Conservation (phyloP, 1,140 invertebrate species). For the Drosophila rufa region DNA sequence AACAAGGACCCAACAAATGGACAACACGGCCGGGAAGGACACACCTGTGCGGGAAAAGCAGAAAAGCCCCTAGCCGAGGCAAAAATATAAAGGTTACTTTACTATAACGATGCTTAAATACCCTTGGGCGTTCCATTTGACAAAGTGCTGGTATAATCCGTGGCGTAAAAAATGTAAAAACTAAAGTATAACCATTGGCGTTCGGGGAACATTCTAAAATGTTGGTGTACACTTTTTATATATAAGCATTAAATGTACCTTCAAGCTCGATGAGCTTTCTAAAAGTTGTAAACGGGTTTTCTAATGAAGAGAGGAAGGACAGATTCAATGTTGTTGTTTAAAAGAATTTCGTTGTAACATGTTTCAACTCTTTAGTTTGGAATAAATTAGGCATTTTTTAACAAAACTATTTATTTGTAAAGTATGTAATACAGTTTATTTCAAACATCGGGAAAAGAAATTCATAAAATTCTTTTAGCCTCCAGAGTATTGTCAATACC, state of each 20-base stretch:
- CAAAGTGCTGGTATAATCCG: constrained; percentile 30
- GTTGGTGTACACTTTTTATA: constrained; percentile 11
- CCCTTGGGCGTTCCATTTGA: constrained; percentile 27
- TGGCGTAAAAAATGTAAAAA: constrained; percentile 15
- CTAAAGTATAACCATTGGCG: constrained; percentile 4
- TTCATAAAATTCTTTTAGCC: too few species aligned
- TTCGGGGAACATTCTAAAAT: constrained; percentile 29
- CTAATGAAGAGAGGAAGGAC: background rate
- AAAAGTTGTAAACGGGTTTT: background rate
- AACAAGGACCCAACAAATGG: constrained; percentile 16
- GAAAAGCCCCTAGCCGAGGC: constrained; percentile 1
- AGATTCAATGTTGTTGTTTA: background rate
- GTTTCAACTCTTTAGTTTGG: too few species aligned
- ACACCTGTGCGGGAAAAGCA: constrained; percentile 31
- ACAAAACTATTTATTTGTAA: too few species aligned
- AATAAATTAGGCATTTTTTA: too few species aligned
- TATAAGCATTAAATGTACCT: background rate
- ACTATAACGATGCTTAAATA: constrained; percentile 19
- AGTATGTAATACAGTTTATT: too few species aligned
- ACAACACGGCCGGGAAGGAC: constrained; percentile 22
- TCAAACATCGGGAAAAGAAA: too few species aligned
- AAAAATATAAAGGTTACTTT: constrained; percentile 16
- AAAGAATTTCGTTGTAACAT: background rate
- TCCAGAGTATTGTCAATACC: constrained; percentile 27
- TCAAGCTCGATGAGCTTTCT: background rate